Conservation (phyloP, 2,888 invertebrate genomes). For the Orchestes rusci region DNA sequence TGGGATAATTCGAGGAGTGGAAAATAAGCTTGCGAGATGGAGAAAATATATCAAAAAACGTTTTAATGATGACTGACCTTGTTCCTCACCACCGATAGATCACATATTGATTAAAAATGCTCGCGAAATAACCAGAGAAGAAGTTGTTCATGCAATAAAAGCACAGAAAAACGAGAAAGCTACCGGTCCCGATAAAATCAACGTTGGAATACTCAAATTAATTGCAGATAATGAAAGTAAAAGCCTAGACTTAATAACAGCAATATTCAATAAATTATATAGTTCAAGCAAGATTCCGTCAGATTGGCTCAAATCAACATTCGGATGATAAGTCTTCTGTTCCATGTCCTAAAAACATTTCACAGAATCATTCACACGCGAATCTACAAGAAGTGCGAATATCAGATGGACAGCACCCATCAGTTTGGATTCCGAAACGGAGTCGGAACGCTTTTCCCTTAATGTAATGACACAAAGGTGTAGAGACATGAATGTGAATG, state of each 20-base stretch:
- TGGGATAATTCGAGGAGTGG: background rate
- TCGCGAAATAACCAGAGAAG: conserved; percentile 1
- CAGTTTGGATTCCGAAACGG: too few relatives aligned
- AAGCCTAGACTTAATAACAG: background rate
- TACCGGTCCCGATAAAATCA: too few relatives aligned
- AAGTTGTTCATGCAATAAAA: background rate
- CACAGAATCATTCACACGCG: too few relatives aligned
- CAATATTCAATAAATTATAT: background rate
- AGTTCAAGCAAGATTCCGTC: background rate
- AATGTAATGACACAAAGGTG: too few relatives aligned
- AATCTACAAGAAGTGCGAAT: too few relatives aligned
- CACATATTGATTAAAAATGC: background rate
- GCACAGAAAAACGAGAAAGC: conserved; percentile 1
- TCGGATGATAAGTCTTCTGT: too few relatives aligned
- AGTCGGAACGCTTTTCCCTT: too few relatives aligned
- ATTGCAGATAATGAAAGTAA: background rate
- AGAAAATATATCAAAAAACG: background rate
- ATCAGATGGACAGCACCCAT: too few relatives aligned
- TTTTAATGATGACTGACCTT: conserved; percentile 1
- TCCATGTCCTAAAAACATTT: too few relatives aligned
- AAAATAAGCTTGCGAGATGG: background rate
- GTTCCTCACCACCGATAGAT: background rate
- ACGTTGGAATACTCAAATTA: background rate
- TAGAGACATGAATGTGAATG: too few relatives aligned
- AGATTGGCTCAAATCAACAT: conserved; percentile 6